Percentiles rank a stretch among this genome's conserved stretches.
These are phyloP conservation scores for Dione juno DNA, from an alignment of 2,888 invertebrate genomes.

Conservation along the genomic window DNA sequence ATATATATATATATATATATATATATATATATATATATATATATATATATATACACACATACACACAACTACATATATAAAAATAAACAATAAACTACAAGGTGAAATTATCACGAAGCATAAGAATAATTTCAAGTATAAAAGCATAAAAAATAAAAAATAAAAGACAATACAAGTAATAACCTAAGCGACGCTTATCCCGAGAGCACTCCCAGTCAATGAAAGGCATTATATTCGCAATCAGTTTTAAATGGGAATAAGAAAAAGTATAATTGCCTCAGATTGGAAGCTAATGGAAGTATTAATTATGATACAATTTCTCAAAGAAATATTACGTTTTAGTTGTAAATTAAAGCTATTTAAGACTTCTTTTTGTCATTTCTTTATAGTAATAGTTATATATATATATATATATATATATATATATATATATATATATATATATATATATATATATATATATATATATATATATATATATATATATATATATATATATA, in stretches of 20 bases:
- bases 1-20: too few species aligned
- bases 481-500: too few species aligned
- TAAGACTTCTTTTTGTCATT: not conserved
- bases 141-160: slow-evolving; percentile 15
- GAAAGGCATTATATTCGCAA: slow-evolving; percentile 34
- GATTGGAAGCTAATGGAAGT: slow-evolving; percentile 23
- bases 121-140: not conserved
- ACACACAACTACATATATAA: too few species aligned
- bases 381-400: not conserved
- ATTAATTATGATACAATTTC: slow-evolving; percentile 25
- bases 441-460: too few species aligned
- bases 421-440: too few species aligned
- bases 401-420: too few species aligned
- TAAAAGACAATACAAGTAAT: slow-evolving; percentile 23
- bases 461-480: too few species aligned
- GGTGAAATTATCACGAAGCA: not conserved
- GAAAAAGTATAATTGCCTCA: slow-evolving; percentile 22
- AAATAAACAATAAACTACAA: not conserved
- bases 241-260: slow-evolving; percentile 31
- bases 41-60: too few species aligned
- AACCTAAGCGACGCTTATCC: slow-evolving; percentile 29
- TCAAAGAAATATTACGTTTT: not conserved
- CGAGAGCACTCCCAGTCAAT: slow-evolving; percentile 16
- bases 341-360: not conserved
- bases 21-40: too few species aligned